These are phyloP conservation scores for Xestia sexstrigata DNA, from an alignment of 2,888 invertebrate species.

Conservation along the genomic window DNA sequence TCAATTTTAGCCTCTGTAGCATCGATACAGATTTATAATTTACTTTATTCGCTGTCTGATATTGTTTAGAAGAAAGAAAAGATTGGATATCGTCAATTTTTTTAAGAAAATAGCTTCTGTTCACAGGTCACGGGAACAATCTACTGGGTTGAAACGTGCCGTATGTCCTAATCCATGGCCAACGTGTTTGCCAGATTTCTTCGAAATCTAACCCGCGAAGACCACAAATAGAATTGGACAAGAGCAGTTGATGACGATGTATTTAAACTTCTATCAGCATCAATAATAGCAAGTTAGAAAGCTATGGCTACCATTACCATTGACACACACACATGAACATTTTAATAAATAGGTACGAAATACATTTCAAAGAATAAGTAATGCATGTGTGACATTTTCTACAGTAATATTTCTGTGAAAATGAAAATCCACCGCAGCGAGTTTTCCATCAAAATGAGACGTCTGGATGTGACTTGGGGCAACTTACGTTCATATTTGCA, in stretches of 20 bases:
- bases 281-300: no score
- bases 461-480: conserved; percentile 53
- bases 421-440: conserved; percentile 44
- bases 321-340: no score
- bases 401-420: conserved; percentile 56
- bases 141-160: no score
- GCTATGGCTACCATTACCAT: no score
- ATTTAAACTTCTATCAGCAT: no score
- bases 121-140: no score
- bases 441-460: conserved; percentile 59
- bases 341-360: background rate
- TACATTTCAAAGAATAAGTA: conserved; percentile 7
- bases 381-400: conserved; percentile 21
- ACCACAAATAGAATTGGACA: no score
- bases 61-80: background rate
- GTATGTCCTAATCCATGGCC: no score
- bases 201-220: no score
- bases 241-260: no score
- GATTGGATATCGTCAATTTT: background rate
- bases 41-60: background rate
- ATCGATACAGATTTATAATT: conserved; percentile 27
- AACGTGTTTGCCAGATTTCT: no score
- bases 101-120: background rate
- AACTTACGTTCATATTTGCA: conserved; percentile 58
- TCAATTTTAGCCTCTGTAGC: conserved; percentile 41